Base-by-base conservation (phyloP, 2,888 invertebrate genomes). In the Malacosoma neustria region DNA sequence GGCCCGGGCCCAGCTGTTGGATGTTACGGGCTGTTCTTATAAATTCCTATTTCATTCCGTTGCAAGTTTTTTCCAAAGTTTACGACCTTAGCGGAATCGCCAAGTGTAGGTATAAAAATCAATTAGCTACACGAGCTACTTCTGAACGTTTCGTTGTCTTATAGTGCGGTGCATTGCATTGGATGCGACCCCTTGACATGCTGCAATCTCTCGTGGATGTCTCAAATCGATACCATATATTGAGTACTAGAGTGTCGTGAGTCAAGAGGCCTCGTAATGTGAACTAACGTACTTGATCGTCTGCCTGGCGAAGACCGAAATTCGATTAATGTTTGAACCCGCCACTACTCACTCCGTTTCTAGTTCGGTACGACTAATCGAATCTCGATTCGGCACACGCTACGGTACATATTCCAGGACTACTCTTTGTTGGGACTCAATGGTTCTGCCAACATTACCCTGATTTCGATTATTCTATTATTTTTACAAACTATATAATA, bases 311-410 rank as follows among this genome's bases (percentile, higher is more conserved):
- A 64, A 70, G 63, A 70, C 70, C 71, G 69, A 77, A 72, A 82
- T 80, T 74, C 80, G 77, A 82, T 82, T 80, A 80, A 76, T 70
- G 73, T 70, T 75, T 61, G 67, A 72, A 58, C 61, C 61, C 57
- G 55, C 62, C 60, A 57, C 67, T 61, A 66, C 63, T 65, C 65
- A 61, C 64, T 60, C 57, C 52, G 57, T 57, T 67, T 68, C 66
- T 57, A 72, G 65, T 67, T 65, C 61, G 62, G 59, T 64, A 57
- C 60, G 54, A 65, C 59, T 73, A 72, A 72, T 72, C 64, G 67
- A 70, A 73, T 70, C 59, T 60, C 59, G 53, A 66, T 66, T 63
- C 50, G 52, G 57, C 49, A 51, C 53, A 48, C 46, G 52, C 46
- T 49, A 44, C 43, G 46, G 37, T 44, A 43, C 45, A 47, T 51